Conservation (phyloP, 2,797 vertebrate genomes). For the Lepidocolaptes lacrymiger region DNA sequence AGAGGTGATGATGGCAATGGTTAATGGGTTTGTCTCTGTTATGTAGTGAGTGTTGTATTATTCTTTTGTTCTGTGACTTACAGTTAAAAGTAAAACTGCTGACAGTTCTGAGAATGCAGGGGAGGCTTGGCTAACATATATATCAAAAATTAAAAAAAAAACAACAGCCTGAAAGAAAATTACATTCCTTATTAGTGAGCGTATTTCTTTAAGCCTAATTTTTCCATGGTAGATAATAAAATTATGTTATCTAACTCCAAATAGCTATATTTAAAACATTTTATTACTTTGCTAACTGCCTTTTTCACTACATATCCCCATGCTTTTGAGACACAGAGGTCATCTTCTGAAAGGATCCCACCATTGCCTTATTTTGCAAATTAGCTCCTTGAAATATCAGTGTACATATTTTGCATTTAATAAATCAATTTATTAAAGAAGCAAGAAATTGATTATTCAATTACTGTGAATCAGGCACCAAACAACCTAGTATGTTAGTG, state of each 20-base stretch:
- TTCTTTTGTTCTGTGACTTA: background rate
- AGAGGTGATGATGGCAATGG: background rate
- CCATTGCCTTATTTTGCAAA: slow-evolving; percentile 56
- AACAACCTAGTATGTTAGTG: background rate
- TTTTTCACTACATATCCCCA: background rate
- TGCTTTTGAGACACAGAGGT: slow-evolving; percentile 20
- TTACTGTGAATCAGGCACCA: slow-evolving; percentile 22
- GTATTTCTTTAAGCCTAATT: background rate
- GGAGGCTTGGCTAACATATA: background rate
- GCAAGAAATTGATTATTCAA: slow-evolving; percentile 59
- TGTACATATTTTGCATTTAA: slow-evolving; percentile 50
- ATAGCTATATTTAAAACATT: background rate
- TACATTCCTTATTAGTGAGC: background rate
- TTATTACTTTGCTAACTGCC: background rate
- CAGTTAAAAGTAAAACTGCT: background rate
- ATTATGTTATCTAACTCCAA: background rate
- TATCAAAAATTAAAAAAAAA: background rate
- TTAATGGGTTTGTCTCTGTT: background rate
- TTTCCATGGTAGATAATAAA: background rate
- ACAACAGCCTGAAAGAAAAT: background rate
- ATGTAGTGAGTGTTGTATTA: background rate
- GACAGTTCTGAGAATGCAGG: background rate
- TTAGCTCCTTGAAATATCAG: slow-evolving; percentile 47
- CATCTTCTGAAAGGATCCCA: slow-evolving; percentile 35
- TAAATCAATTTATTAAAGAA: slow-evolving; percentile 68